Base-by-base conservation (phyloP, 2,888 invertebrate species). In the Eustalomyia histrio region DNA sequence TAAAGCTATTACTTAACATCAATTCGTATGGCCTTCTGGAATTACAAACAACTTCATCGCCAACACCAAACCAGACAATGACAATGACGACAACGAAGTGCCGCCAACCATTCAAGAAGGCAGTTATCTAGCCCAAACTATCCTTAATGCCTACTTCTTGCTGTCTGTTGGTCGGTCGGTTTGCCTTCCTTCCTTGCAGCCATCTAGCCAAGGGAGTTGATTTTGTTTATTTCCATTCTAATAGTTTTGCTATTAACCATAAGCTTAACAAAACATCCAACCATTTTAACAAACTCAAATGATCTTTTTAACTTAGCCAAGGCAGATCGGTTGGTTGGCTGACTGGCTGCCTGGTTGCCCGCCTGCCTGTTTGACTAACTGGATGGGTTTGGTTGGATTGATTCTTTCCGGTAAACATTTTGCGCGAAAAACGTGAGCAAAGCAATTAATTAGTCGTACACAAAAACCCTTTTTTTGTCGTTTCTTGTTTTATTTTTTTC, bases 371-470 rank as follows among this genome's bases (percentile, higher is more conserved):
- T 47, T 55, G 67, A 24, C 74, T 64, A 65, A 53, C 55, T 69
- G 63, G 60, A 60, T 79, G 71, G 68, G 82, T 83, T 83, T 83
- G 83, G 79, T 83, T 83, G 84, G 84, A 84, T 84, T 84, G 85
- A 84, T 84, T 85, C 84, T 84, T 84, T 85, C 85, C 84, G 83
- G 84, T 84, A 67, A 85, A 84, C 84, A 84, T 83, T 85, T 84
- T 84, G 84, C 79, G 84, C 84, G 84, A 85, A 86, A 85, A 86
- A 86, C 86, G 86, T 86, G 87, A 86, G 85, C 86, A 85, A 86
- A 86, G 86, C 87, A 87, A 87, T 87, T 87, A 87, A 87, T 87
- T 87, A 87, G 87, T 84, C 83, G 85, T 86, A 87, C 87, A 87
- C 87, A 86, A 83, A 85, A 86, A 85, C 84, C 85, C 85, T 86